Conservation (phyloP, 2,888 invertebrate species). For the Ptilodon capucinus region DNA sequence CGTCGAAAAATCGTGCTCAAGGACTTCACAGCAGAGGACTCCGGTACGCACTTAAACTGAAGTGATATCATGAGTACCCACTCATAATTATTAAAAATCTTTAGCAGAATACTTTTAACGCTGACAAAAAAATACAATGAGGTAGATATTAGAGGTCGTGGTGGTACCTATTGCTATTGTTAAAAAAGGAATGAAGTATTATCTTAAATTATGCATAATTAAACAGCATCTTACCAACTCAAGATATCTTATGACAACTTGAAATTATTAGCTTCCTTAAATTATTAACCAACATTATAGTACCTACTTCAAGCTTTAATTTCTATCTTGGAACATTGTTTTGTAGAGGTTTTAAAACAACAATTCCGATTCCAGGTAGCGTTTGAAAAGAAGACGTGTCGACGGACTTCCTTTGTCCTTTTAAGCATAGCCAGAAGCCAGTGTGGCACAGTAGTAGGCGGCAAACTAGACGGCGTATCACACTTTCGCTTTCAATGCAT, state of each 20-base stretch:
- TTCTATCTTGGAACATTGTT: background rate
- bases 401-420: conserved; percentile 54
- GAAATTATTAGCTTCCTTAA: no score
- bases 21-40: conserved; percentile 25
- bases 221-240: no score
- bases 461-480: conserved; percentile 43
- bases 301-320: background rate
- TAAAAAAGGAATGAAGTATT: background rate
- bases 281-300: background rate
- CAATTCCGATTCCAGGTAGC: background rate
- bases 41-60: conserved; percentile 23
- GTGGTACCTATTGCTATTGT: background rate
- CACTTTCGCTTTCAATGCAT: conserved; percentile 69
- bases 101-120: conserved; percentile 21
- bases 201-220: no score
- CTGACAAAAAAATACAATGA: conserved; percentile 26
- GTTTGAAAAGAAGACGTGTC: conserved; percentile 19
- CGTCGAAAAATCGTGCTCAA: conserved; percentile 48
- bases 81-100: conserved; percentile 20
- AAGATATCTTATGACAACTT: no score
- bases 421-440: conserved; percentile 39
- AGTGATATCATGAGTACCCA: conserved; percentile 17
- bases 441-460: conserved; percentile 32
- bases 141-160: background rate
- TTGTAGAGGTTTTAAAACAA: background rate